These are phyloP conservation scores for Girardinichthys multiradiatus DNA, from an alignment of 2,113 vertebrate species.

Conservation along the genomic window DNA sequence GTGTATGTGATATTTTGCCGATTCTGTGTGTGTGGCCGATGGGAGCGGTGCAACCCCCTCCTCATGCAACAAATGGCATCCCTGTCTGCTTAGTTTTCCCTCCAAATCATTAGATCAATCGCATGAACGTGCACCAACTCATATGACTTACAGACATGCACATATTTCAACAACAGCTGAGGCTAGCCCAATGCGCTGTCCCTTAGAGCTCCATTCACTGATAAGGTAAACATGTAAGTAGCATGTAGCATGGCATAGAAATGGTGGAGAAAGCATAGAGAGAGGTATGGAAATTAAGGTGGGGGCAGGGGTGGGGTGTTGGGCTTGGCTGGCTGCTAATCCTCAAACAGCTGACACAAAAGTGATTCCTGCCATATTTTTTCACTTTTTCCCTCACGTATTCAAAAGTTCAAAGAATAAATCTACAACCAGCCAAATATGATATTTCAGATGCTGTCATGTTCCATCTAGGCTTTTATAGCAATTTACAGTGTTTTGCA, in stretches of 20 bases:
- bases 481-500: conserved; percentile 7
- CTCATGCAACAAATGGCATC: conserved; percentile 72
- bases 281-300: neutral
- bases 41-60: conserved; percentile 53
- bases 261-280: conserved; percentile 8
- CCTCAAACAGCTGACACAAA: conserved; percentile 10
- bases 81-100: conserved; percentile 63
- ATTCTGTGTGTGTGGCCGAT: conserved; percentile 44
- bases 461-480: neutral
- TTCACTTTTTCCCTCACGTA: neutral
- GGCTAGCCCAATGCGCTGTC: conserved; percentile 14
- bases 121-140: conserved; percentile 23
- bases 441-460: conserved; percentile 8
- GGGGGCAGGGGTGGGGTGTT: too few species aligned
- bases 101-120: conserved; percentile 68
- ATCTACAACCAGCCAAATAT: neutral
- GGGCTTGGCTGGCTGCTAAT: neutral
- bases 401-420: conserved; percentile 11
- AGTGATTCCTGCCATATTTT: neutral
- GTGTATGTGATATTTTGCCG: conserved; percentile 10
- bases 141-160: conserved; percentile 22
- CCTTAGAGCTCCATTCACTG: conserved; percentile 5
- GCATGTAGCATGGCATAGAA: neutral
- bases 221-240: neutral
- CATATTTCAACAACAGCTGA: conserved; percentile 20